Evolutionary conservation across 2,888 invertebrate genomes (phyloP).

Genomic region (Cantharis nigra): DNA sequence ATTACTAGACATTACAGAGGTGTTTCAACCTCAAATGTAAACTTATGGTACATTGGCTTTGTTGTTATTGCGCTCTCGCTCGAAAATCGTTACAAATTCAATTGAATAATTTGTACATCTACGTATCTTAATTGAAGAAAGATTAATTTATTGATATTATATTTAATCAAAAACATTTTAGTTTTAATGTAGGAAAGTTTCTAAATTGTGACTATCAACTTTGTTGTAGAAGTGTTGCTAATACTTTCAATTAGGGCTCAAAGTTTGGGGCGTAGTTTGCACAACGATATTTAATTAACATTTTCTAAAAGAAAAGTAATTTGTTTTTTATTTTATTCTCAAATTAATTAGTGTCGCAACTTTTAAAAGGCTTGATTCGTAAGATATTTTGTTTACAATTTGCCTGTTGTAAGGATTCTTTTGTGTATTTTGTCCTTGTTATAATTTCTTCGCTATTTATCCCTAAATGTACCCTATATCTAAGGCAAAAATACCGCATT

Average conservation of each 20-base stretch:
- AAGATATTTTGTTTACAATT: neutral
- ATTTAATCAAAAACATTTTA: neutral
- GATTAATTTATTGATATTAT: neutral
- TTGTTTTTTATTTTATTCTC: neutral
- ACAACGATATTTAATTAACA: neutral
- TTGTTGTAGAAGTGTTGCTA: neutral
- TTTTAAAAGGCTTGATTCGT: neutral
- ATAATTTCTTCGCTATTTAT: no score
- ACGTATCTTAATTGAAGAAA: neutral
- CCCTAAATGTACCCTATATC: no score
- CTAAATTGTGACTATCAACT: neutral
- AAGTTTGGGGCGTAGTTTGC: neutral
- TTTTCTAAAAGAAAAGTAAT: neutral
- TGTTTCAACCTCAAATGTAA: neutral
- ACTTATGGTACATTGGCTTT: neutral
- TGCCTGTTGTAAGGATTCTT: neutral
- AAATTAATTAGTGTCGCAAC: neutral
- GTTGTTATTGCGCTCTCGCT: neutral
- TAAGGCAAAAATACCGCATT: no score
- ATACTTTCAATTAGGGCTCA: neutral
- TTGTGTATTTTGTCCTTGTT: neutral
- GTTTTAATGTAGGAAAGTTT: neutral
- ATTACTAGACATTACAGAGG: neutral
- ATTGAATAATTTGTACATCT: neutral
- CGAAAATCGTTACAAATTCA: neutral